Evolutionary conservation across 2,888 invertebrate genomes (phyloP), one percentile per base, ranked within the genome.

Genomic region (Perizoma flavofasciatum): DNA sequence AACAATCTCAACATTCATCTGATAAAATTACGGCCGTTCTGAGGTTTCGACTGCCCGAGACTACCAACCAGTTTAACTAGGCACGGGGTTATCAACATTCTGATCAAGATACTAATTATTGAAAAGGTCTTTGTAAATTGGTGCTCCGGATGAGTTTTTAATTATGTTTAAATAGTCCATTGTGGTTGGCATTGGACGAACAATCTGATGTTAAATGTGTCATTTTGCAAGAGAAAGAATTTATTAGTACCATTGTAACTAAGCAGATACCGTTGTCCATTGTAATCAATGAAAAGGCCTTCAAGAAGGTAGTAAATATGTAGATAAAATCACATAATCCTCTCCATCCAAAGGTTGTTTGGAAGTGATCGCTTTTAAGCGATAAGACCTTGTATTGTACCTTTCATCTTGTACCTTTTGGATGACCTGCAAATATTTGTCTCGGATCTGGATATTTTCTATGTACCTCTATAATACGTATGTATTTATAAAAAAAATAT

Each of bases 1-100:
- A 49, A 53, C 56, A 60, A 60, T 55, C 55, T 35, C 44, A 37
- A 60, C 46, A 54, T 59, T 59, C 55, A 59, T 59, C 55, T 46
- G 46, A 53, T 49, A 49, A 54, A 57, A 51, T 45, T 37, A 48
- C 52, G 33, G 55, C 37, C 37, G 22, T 22, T 35, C 39, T 7
- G n/a, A 32, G 10, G 44, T 50, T 45, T 44, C 8, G 32, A 33
- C 44, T 37, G 37, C 37, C 37, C 37, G 37, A 37, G 6, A 37
- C 37, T 37, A 7, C 37, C 37, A 4, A 37, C 49, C 45, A 49
- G 55, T 45, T 32, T 9, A 10, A 32, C 37, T 9, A 49, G 55
- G 37, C 37, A 37, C 22, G 22, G 8, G 7, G 7, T n/a, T 43
- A 43, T 33, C 43, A 32, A 55, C 33, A 55, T 35, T 48, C 6